Evolutionary conservation across 1,140 invertebrate species (phyloP).

Genomic region (Drosophila repletoides): DNA sequence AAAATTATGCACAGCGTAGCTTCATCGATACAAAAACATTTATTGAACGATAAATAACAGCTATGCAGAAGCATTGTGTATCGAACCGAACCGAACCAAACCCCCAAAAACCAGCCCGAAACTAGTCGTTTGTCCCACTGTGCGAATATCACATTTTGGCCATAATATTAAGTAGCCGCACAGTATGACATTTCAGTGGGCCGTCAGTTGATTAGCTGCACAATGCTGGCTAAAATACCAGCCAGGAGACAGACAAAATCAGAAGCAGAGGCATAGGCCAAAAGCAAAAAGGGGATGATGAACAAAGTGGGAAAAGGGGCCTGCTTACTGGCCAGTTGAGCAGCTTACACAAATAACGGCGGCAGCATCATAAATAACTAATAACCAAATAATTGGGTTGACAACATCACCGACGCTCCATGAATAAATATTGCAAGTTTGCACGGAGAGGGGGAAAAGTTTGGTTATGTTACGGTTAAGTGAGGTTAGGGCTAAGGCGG

Average conservation of each 20-base stretch:
- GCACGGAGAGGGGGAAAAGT: too few species aligned
- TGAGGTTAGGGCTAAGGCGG: not conserved
- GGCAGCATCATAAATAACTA: constrained; percentile 40
- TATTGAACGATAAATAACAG: constrained; percentile 63
- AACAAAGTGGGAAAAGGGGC: not conserved
- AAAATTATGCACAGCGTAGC: constrained; percentile 65
- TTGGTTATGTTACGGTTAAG: not conserved
- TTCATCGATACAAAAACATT: constrained; percentile 53
- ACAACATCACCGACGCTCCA: constrained; percentile 26
- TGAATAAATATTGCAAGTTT: constrained; percentile 23
- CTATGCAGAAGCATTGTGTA: too few species aligned
- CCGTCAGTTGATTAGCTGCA: constrained; percentile 55
- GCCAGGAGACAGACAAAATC: constrained; percentile 15
- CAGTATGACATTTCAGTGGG: constrained; percentile 34
- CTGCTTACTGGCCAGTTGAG: constrained; percentile 6
- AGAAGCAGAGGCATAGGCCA: not conserved
- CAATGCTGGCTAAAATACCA: constrained; percentile 29
- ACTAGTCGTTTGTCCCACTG: too few species aligned
- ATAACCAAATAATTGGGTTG: constrained; percentile 51
- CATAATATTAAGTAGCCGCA: constrained; percentile 21
- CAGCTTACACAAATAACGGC: constrained; percentile 29
- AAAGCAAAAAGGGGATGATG: not conserved
- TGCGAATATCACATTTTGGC: not conserved
- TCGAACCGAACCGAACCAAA: too few species aligned
- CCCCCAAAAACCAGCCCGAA: not conserved